These are phyloP conservation scores for Unio delphinus DNA, from an alignment of 2,888 invertebrate genomes.

Conservation along the genomic window DNA sequence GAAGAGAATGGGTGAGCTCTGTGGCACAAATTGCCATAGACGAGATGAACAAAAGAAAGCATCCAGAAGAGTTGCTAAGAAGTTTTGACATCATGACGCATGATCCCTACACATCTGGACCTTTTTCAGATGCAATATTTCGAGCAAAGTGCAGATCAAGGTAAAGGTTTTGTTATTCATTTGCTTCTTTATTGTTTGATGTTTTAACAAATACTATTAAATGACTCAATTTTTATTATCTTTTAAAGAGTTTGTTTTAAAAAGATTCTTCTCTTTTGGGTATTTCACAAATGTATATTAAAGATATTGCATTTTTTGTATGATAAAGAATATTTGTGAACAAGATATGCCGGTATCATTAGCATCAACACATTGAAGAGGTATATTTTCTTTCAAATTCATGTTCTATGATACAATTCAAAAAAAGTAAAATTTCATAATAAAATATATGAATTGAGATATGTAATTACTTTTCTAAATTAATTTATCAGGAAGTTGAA, in stretches of 20 bases:
- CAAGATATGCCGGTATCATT: too few relatives aligned
- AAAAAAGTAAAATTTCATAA: too few relatives aligned
- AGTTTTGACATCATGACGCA: slow-evolving; percentile 32
- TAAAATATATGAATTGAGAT: too few relatives aligned
- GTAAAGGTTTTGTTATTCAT: slow-evolving; percentile 18
- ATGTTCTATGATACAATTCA: too few relatives aligned
- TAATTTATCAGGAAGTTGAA: too few relatives aligned
- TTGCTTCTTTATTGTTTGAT: background rate
- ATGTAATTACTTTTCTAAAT: too few relatives aligned
- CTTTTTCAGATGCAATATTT: slow-evolving; percentile 47
- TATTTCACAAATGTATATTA: background rate
- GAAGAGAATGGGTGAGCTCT: slow-evolving; percentile 46
- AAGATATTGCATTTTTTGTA: too few relatives aligned
- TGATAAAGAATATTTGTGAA: too few relatives aligned
- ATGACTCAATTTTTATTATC: background rate
- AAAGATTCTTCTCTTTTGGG: background rate
- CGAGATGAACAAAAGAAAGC: slow-evolving; percentile 10
- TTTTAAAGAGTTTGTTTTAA: background rate
- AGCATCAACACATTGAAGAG: too few relatives aligned
- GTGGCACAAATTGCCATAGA: slow-evolving; percentile 33
- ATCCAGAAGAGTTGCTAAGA: slow-evolving; percentile 37
- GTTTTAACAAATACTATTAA: background rate
- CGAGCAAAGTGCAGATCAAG: slow-evolving; percentile 46
- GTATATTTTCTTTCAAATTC: too few relatives aligned
- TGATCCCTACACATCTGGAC: slow-evolving; percentile 46